phyloP scores from a whole-genome alignment of 2,113 vertebrate genomes.

The Colaptes auratus region DNA sequence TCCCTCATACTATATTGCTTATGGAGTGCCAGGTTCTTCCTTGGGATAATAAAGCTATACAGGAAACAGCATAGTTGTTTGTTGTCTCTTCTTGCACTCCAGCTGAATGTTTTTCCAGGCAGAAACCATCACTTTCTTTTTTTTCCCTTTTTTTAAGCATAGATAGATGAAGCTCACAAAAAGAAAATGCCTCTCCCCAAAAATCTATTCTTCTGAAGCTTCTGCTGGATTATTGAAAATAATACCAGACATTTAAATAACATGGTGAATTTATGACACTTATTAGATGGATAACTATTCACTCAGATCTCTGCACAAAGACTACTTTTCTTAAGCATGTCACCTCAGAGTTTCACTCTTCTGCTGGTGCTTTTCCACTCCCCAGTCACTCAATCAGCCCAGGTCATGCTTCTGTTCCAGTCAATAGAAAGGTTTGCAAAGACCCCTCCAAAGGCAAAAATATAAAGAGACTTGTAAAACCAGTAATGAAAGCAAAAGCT shows the following conservation, averaged over 20 bases:
- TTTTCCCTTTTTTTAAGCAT: too few relatives aligned
- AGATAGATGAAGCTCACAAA: background rate
- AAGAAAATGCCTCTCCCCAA: background rate
- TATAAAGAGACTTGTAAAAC: background rate
- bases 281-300: background rate
- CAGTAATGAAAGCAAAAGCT: background rate
- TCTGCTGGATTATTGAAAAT: background rate
- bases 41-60: background rate
- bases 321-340: background rate
- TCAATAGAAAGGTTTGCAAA: background rate
- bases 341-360: background rate
- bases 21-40: background rate
- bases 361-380: background rate
- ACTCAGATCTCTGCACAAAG: background rate
- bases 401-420: rapidly evolving
- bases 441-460: background rate
- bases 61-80: background rate
- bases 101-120: background rate
- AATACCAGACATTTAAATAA: background rate
- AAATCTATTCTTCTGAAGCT: background rate
- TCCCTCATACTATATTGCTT: background rate
- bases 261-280: background rate
- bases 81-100: background rate
- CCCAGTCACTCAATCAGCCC: background rate
- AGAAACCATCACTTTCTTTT: background rate